Evolutionary conservation across 2,113 vertebrate genomes (phyloP).

Genomic region (Heterochromis multidens): DNA sequence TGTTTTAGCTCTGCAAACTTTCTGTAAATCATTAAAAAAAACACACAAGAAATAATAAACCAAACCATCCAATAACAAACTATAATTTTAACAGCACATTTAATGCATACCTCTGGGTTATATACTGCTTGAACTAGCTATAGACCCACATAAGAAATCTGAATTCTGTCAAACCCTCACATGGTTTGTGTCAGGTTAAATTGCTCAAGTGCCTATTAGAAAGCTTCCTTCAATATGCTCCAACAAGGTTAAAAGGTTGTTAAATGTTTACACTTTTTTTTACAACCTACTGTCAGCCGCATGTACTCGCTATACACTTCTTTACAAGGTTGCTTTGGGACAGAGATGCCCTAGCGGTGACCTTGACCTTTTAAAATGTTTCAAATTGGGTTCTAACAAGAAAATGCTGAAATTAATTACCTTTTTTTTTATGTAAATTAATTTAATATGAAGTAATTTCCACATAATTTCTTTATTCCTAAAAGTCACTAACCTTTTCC

Average conservation of each 20-base stretch:
- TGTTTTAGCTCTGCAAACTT: background rate
- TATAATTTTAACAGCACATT: background rate
- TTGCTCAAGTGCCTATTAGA: constrained; percentile 68
- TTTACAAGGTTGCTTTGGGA: background rate
- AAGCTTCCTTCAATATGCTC: constrained; percentile 61
- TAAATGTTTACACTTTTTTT: constrained; percentile 58
- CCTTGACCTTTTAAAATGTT: constrained; percentile 30
- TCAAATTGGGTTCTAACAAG: background rate
- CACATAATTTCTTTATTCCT: background rate
- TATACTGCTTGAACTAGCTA: background rate
- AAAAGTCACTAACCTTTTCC: background rate
- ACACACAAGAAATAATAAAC: background rate
- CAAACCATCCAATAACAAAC: background rate
- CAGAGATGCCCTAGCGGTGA: constrained; percentile 9
- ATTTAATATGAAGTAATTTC: background rate
- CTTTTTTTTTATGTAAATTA: background rate
- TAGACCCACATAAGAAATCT: background rate
- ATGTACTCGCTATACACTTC: background rate
- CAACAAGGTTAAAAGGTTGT: constrained; percentile 55
- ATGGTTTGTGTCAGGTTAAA: constrained; percentile 66
- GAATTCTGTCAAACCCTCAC: background rate
- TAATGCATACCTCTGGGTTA: background rate
- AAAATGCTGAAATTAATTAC: background rate
- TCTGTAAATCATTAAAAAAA: background rate
- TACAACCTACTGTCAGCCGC: constrained; percentile 44